Evolutionary conservation across 2,797 vertebrate genomes (phyloP).

Genomic region (Galago senegalensis): DNA sequence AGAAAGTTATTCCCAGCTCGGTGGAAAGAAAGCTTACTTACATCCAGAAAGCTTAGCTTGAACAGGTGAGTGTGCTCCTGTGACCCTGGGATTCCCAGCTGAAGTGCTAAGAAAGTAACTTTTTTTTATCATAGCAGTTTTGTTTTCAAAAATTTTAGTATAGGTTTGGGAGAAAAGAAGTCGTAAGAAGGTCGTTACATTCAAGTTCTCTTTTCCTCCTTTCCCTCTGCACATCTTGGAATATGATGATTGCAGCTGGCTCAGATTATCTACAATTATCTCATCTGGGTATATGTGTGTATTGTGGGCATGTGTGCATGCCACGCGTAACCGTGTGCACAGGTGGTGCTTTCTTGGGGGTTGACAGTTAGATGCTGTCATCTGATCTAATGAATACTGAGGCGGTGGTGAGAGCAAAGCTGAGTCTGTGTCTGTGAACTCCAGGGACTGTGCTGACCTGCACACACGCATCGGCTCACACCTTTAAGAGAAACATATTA

Average conservation of each 20-base stretch:
- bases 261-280: not conserved
- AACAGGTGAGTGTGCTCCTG: not conserved
- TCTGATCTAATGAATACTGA: not conserved
- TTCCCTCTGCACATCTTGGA: slow-evolving; percentile 1
- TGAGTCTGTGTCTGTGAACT: not conserved
- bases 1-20: not conserved
- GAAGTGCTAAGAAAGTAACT: not conserved
- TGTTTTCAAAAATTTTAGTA: not conserved
- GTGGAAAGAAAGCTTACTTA: not conserved
- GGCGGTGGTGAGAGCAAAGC: not conserved
- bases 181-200: not conserved
- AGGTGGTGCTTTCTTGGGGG: not conserved
- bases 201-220: not conserved
- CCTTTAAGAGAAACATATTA: not conserved
- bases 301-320: not conserved
- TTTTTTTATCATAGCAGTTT: not conserved
- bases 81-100: not conserved
- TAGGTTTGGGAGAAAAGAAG: not conserved
- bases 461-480: not conserved
- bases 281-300: not conserved
- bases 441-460: not conserved
- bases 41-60: not conserved
- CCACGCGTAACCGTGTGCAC: not conserved
- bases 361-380: not conserved
- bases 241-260: not conserved